A percentile compares a stretch with the other conserved stretches of the same genome.
phyloP scores from a whole-genome alignment of 2,113 vertebrate species.

The Pelecanoides urinatrix region DNA sequence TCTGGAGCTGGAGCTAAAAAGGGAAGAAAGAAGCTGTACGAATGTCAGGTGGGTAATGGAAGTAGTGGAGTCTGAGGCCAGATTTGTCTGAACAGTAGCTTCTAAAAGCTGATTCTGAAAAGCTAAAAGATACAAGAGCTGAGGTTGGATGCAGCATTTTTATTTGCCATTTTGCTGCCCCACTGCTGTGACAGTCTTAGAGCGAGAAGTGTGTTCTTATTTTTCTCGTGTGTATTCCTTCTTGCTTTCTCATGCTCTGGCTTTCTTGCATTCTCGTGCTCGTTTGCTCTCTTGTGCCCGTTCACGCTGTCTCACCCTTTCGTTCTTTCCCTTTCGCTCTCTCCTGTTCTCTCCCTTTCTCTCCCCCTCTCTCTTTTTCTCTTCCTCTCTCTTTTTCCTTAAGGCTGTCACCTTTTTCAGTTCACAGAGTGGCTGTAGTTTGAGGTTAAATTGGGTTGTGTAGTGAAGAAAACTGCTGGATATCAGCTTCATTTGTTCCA shows the following conservation, averaged over 20 bases:
- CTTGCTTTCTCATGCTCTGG: background rate
- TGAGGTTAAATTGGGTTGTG: background rate
- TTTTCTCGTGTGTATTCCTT: no score
- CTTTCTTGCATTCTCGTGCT: no score
- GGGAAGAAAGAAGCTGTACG: conserved; percentile 96
- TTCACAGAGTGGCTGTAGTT: background rate
- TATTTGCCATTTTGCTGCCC: background rate
- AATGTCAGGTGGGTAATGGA: conserved; percentile 90
- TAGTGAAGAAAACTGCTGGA: background rate
- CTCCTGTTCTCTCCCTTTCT: no score
- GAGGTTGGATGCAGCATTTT: background rate
- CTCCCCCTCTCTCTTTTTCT: no score
- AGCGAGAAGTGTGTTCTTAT: no score
- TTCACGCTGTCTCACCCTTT: no score
- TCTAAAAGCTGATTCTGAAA: background rate
- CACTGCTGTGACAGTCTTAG: background rate
- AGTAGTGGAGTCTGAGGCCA: background rate
- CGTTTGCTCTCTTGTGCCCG: no score
- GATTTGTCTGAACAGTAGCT: no score
- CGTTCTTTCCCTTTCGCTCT: no score
- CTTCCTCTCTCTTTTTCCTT: background rate
- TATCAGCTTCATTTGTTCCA: background rate
- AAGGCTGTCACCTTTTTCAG: background rate
- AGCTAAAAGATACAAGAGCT: background rate
- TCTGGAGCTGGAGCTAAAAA: conserved; percentile 96